Evolutionary conservation across 2,113 vertebrate species (phyloP).

Genomic region (Leptobrachium ailaonicum): DNA sequence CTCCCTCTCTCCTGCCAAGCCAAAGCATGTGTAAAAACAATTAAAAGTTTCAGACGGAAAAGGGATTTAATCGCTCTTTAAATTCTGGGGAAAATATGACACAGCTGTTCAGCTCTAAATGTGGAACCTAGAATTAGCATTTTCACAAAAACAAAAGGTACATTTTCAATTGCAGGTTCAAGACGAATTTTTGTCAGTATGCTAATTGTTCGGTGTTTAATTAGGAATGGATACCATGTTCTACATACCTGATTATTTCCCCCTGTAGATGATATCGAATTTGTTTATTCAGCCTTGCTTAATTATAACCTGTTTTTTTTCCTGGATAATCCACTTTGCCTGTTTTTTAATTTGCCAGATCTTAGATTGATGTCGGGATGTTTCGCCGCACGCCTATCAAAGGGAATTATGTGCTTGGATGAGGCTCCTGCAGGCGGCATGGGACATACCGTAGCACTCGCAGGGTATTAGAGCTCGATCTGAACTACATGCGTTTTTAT

Average conservation of each 20-base stretch:
- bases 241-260: slow-evolving; percentile 18
- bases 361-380: too few species aligned
- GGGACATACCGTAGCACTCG: too few species aligned
- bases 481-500: too few species aligned
- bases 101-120: slow-evolving; percentile 45
- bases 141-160: slow-evolving; percentile 35
- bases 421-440: too few species aligned
- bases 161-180: slow-evolving; percentile 34
- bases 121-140: slow-evolving; percentile 32
- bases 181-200: slow-evolving; percentile 12
- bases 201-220: slow-evolving; percentile 43
- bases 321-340: neutral
- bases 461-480: too few species aligned
- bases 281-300: neutral
- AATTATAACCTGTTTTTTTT: neutral
- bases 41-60: slow-evolving; percentile 45
- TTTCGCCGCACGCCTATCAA: too few species aligned
- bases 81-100: slow-evolving; percentile 36
- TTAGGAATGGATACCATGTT: slow-evolving; percentile 23
- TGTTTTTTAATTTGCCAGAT: neutral
- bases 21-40: slow-evolving; percentile 48
- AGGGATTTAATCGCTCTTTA: slow-evolving; percentile 45
- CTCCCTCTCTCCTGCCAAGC: slow-evolving; percentile 32
- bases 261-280: neutral
- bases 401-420: too few species aligned